phyloP scores from a whole-genome alignment of 2,113 vertebrate species.

The Hydrolagus affinis region DNA sequence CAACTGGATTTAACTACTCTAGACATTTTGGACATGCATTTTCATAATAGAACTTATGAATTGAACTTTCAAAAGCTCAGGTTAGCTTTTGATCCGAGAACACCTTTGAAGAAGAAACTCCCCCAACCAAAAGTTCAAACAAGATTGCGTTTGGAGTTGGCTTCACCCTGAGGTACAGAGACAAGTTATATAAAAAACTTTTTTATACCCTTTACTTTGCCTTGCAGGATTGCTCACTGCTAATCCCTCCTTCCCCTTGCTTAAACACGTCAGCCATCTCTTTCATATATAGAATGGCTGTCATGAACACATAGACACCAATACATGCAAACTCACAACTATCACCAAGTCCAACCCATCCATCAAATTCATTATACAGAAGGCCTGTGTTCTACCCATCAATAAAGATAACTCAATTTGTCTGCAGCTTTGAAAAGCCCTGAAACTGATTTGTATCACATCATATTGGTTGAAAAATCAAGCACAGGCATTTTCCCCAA shows the following conservation, averaged over 20 bases:
- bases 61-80: constrained; percentile 6
- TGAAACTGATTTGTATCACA: not conserved
- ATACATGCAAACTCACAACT: not conserved
- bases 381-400: not conserved
- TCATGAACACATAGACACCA: not conserved
- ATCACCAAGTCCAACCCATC: not conserved
- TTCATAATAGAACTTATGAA: not conserved
- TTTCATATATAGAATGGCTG: not conserved
- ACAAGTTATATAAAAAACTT: not conserved
- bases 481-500: not conserved
- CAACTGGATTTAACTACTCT: constrained; percentile 12
- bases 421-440: constrained; percentile 5
- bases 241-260: not conserved
- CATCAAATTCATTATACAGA: constrained; percentile 5
- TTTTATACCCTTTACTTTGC: constrained; percentile 7
- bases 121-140: constrained; percentile 8
- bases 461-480: constrained; percentile 15
- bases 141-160: constrained; percentile 15
- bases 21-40: constrained; percentile 6
- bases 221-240: not conserved
- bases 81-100: constrained; percentile 26
- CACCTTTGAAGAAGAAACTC: not conserved
- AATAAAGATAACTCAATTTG: constrained; percentile 23
- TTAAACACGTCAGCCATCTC: not conserved
- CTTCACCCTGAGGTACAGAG: constrained; percentile 14